A percentile compares a stretch with the other conserved stretches of the same genome.
Conservation (phyloP, 2,113 vertebrate genomes). For the Plotosus lineatus region DNA sequence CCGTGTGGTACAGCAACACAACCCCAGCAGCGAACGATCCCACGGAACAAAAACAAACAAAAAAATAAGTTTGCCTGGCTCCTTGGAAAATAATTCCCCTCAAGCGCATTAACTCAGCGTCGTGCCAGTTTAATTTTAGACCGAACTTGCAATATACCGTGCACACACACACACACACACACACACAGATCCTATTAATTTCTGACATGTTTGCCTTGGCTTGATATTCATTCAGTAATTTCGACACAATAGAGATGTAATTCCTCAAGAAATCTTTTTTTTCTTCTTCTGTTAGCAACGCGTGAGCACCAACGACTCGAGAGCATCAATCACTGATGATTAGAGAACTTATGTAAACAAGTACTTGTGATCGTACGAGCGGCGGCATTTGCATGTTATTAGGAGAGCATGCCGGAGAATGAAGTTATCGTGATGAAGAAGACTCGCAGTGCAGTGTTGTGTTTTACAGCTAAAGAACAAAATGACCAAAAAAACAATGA, state of each 20-base stretch:
- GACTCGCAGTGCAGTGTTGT: background rate
- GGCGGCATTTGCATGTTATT: conserved; percentile 45
- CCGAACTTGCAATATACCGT: conserved; percentile 25
- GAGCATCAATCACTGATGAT: conserved; percentile 55
- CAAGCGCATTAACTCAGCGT: conserved; percentile 2
- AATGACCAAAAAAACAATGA: background rate
- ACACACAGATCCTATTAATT: conserved; percentile 46
- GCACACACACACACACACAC: no score
- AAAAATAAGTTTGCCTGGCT: background rate
- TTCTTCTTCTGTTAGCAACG: conserved; percentile 38
- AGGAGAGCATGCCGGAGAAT: conserved; percentile 12
- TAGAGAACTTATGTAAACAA: conserved; percentile 56
- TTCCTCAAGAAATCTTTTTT: conserved; percentile 48
- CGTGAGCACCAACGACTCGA: conserved; percentile 43
- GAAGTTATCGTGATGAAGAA: conserved; percentile 12
- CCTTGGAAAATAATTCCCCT: conserved; percentile 21
- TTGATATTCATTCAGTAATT: conserved; percentile 49
- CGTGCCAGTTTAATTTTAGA: conserved; percentile 35
- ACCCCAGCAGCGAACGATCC: conserved; percentile 59
- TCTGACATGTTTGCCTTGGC: conserved; percentile 36
- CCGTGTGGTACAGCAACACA: conserved; percentile 67
- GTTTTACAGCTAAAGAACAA: background rate
- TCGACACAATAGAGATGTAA: conserved; percentile 53
- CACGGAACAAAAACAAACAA: conserved; percentile 58
- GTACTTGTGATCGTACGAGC: conserved; percentile 47